phyloP scores from a whole-genome alignment of 2,797 vertebrate genomes.

The Nannoperca obscura region DNA sequence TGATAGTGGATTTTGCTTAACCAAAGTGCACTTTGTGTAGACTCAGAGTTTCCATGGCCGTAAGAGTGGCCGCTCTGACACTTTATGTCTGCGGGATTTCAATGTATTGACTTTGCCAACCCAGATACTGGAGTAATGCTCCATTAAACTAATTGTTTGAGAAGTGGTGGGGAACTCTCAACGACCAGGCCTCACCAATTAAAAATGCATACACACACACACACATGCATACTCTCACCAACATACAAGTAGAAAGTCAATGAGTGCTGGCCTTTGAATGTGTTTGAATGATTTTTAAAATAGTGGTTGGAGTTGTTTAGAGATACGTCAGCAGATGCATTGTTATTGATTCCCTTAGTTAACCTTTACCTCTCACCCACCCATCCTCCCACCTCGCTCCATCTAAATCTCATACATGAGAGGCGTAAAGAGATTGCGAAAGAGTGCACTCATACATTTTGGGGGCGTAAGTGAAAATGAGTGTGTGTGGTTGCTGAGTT shows the following conservation, averaged over 20 bases:
- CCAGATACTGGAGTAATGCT: slow-evolving; percentile 75
- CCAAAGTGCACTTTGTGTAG: slow-evolving; percentile 26
- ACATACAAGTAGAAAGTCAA: slow-evolving; percentile 63
- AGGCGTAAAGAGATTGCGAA: slow-evolving; percentile 10
- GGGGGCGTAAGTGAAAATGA: slow-evolving; percentile 13
- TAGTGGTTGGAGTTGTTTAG: slow-evolving; percentile 41
- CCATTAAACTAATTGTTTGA: slow-evolving; percentile 83
- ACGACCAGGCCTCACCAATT: slow-evolving; percentile 65
- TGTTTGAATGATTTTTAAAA: slow-evolving; percentile 59
- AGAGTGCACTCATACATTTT: slow-evolving; percentile 37
- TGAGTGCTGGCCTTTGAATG: slow-evolving; percentile 60
- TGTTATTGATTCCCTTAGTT: slow-evolving; percentile 63
- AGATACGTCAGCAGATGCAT: slow-evolving; percentile 54
- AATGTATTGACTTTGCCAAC: slow-evolving; percentile 78
- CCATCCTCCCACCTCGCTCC: slow-evolving; percentile 34
- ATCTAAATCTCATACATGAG: slow-evolving; percentile 35
- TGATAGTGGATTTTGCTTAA: slow-evolving; percentile 30
- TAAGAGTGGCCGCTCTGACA: slow-evolving; percentile 54
- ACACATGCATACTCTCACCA: slow-evolving; percentile 31
- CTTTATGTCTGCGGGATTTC: slow-evolving; percentile 66
- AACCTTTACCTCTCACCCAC: slow-evolving; percentile 56
- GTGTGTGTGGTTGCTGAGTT: slow-evolving; percentile 11
- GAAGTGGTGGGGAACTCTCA: slow-evolving; percentile 68
- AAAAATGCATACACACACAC: slow-evolving; percentile 53
- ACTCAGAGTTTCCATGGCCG: slow-evolving; percentile 32